phyloP scores from a whole-genome alignment of 1,140 invertebrate genomes.

The Bilobella aurantiaca region DNA sequence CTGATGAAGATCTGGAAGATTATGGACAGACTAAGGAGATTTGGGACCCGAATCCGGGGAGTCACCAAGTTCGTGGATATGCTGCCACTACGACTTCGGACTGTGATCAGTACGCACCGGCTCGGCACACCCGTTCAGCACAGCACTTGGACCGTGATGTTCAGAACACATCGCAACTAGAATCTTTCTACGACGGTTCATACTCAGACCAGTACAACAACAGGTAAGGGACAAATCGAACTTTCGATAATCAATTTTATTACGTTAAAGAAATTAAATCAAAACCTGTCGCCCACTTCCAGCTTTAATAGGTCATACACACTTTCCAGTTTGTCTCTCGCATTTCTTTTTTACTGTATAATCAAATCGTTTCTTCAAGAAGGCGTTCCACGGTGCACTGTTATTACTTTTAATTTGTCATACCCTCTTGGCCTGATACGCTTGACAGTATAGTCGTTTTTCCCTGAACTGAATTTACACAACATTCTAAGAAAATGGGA shows the following conservation, averaged over 20 bases:
- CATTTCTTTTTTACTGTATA: neutral
- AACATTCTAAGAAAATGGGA: too few relatives aligned
- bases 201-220: slow-evolving; percentile 20
- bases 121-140: slow-evolving; percentile 13
- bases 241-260: neutral
- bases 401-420: too few relatives aligned
- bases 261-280: neutral
- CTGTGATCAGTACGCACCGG: slow-evolving; percentile 28
- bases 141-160: neutral
- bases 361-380: too few relatives aligned
- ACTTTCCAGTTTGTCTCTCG: neutral
- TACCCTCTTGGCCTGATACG: too few relatives aligned
- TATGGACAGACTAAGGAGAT: neutral
- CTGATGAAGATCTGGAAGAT: slow-evolving; percentile 44
- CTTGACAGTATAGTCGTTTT: too few relatives aligned
- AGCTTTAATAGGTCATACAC: neutral
- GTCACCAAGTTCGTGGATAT: neutral
- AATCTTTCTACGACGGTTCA: slow-evolving; percentile 27
- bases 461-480: too few relatives aligned
- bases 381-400: too few relatives aligned
- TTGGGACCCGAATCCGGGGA: neutral
- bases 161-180: slow-evolving; percentile 15
- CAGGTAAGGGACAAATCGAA: slow-evolving; percentile 8
- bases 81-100: neutral
- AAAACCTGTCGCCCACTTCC: neutral